Evolutionary conservation across 2,797 vertebrate genomes (phyloP).

Genomic region (Decapterus maruadsi): DNA sequence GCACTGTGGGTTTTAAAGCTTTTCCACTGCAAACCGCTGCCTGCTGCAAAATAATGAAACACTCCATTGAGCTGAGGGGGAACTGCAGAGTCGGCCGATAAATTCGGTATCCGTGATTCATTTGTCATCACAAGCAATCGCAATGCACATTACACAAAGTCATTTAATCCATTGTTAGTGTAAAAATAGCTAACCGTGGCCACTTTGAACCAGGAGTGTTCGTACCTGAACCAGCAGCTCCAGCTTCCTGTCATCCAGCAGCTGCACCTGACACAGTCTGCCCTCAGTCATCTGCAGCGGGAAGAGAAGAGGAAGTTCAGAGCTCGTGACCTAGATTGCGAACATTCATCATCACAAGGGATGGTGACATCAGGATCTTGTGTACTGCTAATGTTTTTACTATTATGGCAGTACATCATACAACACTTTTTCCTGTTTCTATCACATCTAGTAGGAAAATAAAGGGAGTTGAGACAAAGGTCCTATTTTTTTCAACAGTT

Average conservation of each 20-base stretch:
- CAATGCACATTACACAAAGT: background rate
- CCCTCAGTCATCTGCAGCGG: constrained; percentile 95
- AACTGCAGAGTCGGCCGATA: background rate
- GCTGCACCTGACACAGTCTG: constrained; percentile 95
- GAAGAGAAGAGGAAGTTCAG: constrained; percentile 50
- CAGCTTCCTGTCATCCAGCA: constrained; percentile 96
- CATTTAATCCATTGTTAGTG: background rate
- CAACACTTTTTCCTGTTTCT: too few relatives aligned
- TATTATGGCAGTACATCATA: background rate
- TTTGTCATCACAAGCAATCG: background rate
- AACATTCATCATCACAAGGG: constrained; percentile 33
- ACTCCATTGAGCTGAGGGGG: background rate
- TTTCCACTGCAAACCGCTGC: background rate
- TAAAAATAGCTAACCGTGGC: background rate
- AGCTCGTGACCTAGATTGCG: constrained; percentile 25
- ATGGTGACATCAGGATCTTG: constrained; percentile 5
- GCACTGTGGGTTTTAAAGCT: background rate
- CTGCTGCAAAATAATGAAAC: background rate
- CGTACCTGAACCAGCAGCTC: constrained; percentile 99
- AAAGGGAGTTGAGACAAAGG: background rate
- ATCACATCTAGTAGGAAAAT: background rate
- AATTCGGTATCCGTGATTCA: background rate
- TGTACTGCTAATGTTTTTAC: constrained; percentile 4
- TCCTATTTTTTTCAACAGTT: background rate
- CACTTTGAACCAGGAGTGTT: background rate